Percentiles rank a stretch among this genome's conserved stretches.
Conservation (phyloP, 92 coral and sea anemone species). For the Ricordea florida region DNA sequence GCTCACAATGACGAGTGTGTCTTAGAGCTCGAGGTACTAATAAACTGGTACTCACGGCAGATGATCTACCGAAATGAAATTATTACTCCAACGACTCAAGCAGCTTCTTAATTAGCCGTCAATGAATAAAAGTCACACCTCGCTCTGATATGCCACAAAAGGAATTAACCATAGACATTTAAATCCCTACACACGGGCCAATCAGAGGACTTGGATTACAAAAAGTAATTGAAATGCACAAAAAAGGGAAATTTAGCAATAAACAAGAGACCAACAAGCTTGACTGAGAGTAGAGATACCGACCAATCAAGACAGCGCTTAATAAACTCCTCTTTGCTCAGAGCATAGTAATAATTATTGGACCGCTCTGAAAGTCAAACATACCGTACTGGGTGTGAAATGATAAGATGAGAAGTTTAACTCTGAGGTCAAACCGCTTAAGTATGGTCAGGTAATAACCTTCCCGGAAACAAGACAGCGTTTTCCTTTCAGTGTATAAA, state of each 20-base stretch:
- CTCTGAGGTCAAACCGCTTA: constrained; percentile 73
- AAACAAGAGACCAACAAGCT: constrained; percentile 70
- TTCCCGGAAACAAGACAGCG: background rate
- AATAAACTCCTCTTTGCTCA: constrained; percentile 77
- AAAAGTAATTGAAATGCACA: constrained; percentile 76
- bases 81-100: constrained; percentile 83
- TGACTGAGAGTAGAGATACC: constrained; percentile 70
- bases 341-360: constrained; percentile 80
- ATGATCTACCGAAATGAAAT: constrained; percentile 79
- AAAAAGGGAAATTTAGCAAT: constrained; percentile 80
- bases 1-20: constrained; percentile 68
- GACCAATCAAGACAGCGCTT: constrained; percentile 73
- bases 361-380: constrained; percentile 78
- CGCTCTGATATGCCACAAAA: constrained; percentile 89
- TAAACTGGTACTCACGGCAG: constrained; percentile 79
- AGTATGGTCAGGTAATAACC: constrained; percentile 19
- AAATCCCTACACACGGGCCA: constrained; percentile 67
- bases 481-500: constrained; percentile 19
- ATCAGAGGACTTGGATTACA: constrained; percentile 59
- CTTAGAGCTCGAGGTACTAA: constrained; percentile 67
- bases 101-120: constrained; percentile 94
- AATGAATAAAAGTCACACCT: constrained; percentile 98
- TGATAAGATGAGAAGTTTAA: constrained; percentile 65
- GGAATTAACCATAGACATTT: constrained; percentile 92
- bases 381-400: constrained; percentile 82